Percentiles rank a stretch among this genome's conserved stretches.
Conservation (phyloP, 2,113 vertebrate species). For the Ursus arctos region DNA sequence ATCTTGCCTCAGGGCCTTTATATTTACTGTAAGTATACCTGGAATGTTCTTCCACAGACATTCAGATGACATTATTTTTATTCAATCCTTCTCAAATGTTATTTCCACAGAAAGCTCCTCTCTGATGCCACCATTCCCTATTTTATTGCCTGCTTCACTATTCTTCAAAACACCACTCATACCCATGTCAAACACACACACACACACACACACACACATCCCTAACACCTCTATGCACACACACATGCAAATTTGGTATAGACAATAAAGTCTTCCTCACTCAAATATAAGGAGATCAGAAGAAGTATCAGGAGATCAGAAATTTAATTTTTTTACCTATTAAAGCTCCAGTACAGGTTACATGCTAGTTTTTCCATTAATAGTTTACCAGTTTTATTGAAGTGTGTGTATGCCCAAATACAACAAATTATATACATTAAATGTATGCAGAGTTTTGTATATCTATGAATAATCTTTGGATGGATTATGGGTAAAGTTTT, state of each 20-base stretch:
- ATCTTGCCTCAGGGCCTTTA: background rate
- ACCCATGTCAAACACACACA: background rate
- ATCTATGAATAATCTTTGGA: background rate
- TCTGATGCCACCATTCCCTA: background rate
- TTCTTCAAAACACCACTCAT: background rate
- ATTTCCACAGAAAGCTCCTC: background rate
- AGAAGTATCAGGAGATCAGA: background rate
- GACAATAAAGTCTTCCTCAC: background rate
- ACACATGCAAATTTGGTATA: background rate
- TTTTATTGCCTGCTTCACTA: background rate
- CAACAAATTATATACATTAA: background rate
- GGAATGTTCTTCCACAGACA: background rate
- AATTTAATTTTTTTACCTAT: background rate
- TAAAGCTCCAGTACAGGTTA: background rate
- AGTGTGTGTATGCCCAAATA: background rate
- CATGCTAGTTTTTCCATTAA: background rate
- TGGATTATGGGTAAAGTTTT: background rate
- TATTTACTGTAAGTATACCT: background rate
- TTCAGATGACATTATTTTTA: rapidly evolving
- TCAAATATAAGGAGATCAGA: background rate
- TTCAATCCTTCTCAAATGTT: background rate
- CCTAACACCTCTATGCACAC: background rate
- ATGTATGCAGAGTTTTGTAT: background rate
- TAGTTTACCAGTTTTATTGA: background rate
- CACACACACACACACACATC: background rate